These are phyloP conservation scores for Zoanthus solanderi DNA, from an alignment of 92 coral and sea anemone genomes.

Conservation along the genomic window DNA sequence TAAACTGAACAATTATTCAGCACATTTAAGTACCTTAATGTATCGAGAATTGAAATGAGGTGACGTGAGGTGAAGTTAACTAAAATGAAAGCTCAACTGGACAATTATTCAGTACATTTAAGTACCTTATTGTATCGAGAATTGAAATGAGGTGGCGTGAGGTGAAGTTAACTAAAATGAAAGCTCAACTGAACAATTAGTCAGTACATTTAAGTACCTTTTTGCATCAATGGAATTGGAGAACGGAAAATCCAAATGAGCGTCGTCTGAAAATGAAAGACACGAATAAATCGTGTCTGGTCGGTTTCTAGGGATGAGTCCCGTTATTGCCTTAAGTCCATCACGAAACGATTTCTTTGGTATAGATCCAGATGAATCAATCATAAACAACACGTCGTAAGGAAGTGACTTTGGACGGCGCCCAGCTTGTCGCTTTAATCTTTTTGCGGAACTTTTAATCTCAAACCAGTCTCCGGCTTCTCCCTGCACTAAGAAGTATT, in stretches of 20 bases:
- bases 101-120: too few species aligned
- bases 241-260: conserved; percentile 58
- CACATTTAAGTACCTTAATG: too few species aligned
- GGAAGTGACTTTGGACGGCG: neutral
- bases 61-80: too few species aligned
- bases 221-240: conserved; percentile 49
- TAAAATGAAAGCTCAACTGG: neutral
- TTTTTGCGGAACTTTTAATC: neutral
- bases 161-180: too few species aligned
- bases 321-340: conserved; percentile 67
- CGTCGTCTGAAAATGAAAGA: conserved; percentile 62
- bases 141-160: too few species aligned
- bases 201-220: neutral
- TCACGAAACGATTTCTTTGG: conserved; percentile 58
- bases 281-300: conserved; percentile 66
- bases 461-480: conserved; percentile 22
- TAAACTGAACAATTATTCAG: too few species aligned
- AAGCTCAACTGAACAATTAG: too few species aligned
- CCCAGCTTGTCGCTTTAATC: conserved; percentile 13
- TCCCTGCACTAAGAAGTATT: conserved; percentile 47
- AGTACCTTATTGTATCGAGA: too few species aligned
- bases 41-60: too few species aligned
- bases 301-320: conserved; percentile 58
- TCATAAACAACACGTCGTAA: conserved; percentile 73
- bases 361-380: conserved; percentile 80